phyloP scores from a whole-genome alignment of 2,797 vertebrate genomes.

The Danio kyathit region DNA sequence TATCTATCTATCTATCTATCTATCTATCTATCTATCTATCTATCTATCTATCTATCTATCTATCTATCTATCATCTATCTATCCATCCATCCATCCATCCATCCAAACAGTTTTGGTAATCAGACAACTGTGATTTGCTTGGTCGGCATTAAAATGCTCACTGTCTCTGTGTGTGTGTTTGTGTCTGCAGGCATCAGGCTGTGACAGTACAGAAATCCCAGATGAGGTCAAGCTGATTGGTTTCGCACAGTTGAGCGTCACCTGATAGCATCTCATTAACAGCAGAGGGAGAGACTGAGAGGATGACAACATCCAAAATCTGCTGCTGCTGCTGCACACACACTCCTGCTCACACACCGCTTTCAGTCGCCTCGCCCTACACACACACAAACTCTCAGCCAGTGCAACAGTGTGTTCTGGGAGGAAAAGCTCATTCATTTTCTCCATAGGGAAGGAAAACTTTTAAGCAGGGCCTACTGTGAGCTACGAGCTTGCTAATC shows the following conservation, averaged over 20 bases:
- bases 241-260: slow-evolving; percentile 95
- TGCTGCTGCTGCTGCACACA: slow-evolving; percentile 48
- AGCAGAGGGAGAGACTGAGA: slow-evolving; percentile 63
- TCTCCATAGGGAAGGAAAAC: not conserved
- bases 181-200: slow-evolving; percentile 86
- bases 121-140: slow-evolving; percentile 28
- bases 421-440: not conserved
- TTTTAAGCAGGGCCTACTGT: too few species aligned
- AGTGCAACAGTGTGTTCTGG: not conserved
- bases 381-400: slow-evolving; percentile 16
- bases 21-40: too few species aligned
- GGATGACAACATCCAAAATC: slow-evolving; percentile 63
- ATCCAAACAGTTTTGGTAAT: not conserved
- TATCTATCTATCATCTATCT: too few species aligned
- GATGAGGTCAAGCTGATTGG: slow-evolving; percentile 98
- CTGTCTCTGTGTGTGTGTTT: slow-evolving; percentile 44
- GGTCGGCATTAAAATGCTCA: not conserved
- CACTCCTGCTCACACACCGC: slow-evolving; percentile 1
- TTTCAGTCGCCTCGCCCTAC: slow-evolving; percentile 34
- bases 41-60: too few species aligned
- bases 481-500: too few species aligned
- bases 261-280: slow-evolving; percentile 82
- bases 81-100: too few species aligned
- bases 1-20: too few species aligned
- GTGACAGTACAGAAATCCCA: slow-evolving; percentile 91